phyloP scores from a whole-genome alignment of 2,888 invertebrate genomes.

The Mesoligia furuncula region DNA sequence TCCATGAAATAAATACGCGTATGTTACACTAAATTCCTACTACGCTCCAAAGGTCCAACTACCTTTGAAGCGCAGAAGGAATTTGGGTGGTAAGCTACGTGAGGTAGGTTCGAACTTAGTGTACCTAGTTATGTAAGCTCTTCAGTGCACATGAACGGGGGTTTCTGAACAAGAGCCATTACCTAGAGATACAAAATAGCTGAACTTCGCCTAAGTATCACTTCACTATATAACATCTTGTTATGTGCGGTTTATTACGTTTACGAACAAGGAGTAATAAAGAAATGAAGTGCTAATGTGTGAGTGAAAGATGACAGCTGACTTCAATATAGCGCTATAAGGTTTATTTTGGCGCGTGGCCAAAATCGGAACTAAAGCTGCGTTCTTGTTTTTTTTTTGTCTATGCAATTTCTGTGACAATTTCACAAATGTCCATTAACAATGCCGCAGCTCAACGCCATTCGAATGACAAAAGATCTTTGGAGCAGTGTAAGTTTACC shows the following conservation, averaged over 20 bases:
- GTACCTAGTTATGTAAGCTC: neutral
- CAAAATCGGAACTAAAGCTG: neutral
- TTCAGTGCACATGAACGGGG: neutral
- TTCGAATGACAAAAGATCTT: too few relatives aligned
- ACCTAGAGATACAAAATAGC: neutral
- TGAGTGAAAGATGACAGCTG: neutral
- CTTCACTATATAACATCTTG: neutral
- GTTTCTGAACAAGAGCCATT: neutral
- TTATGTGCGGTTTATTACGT: slow-evolving; percentile 4
- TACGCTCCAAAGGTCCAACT: neutral
- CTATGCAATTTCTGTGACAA: neutral
- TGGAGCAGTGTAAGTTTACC: too few relatives aligned
- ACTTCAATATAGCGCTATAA: neutral
- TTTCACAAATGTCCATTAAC: neutral
- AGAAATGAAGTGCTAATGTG: slow-evolving; percentile 1
- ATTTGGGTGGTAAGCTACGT: neutral
- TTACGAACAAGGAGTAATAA: neutral
- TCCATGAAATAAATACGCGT: neutral
- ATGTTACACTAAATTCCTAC: neutral
- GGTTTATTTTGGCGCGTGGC: neutral
- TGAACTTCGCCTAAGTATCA: slow-evolving; percentile 1
- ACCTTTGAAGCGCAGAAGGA: neutral
- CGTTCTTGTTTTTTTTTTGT: neutral
- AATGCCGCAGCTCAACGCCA: too few relatives aligned
- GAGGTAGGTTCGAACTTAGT: neutral